Percentiles rank a stretch among this genome's conserved stretches.
Evolutionary conservation across 2,888 invertebrate species (phyloP).

Genomic region (Drepanosiphum platanoidis): DNA sequence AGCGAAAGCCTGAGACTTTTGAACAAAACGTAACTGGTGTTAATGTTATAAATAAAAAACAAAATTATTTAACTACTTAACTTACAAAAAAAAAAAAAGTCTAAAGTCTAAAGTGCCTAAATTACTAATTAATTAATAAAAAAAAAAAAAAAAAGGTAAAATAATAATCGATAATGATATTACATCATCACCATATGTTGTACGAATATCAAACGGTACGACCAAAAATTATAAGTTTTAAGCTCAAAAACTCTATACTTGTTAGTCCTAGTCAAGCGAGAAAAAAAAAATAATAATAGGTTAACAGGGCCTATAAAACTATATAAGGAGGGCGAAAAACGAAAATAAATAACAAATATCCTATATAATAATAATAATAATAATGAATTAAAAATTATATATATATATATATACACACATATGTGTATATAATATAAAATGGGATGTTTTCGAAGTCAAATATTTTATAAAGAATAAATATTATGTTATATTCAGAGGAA

Average conservation of each 20-base stretch:
- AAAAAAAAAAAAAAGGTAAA: conserved; percentile 26
- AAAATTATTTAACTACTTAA: conserved; percentile 56
- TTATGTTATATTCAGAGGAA: too few relatives aligned
- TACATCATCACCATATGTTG: too few relatives aligned
- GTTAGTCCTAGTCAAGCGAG: conserved; percentile 51
- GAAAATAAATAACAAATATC: conserved; percentile 53
- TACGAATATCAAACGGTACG: conserved; percentile 35
- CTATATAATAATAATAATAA: conserved; percentile 29
- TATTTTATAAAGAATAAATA: too few relatives aligned
- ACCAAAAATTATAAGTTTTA: conserved; percentile 37
- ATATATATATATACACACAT: too few relatives aligned
- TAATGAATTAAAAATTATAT: conserved; percentile 15
- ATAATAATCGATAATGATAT: conserved; percentile 55
- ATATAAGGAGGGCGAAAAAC: conserved; percentile 27
- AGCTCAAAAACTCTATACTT: conserved; percentile 43
- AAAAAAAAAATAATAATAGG: conserved; percentile 53
- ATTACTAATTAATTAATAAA: conserved; percentile 8
- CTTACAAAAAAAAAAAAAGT: conserved; percentile 29
- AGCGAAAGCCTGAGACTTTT: conserved; percentile 61
- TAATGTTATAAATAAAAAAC: conserved; percentile 59
- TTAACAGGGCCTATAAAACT: conserved; percentile 62
- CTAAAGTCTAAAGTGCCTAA: conserved; percentile 53
- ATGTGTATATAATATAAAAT: too few relatives aligned
- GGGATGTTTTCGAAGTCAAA: conserved; percentile 40
- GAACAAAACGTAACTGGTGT: conserved; percentile 55